Base-by-base conservation (phyloP, 2,113 vertebrate species). In the human region DNA sequence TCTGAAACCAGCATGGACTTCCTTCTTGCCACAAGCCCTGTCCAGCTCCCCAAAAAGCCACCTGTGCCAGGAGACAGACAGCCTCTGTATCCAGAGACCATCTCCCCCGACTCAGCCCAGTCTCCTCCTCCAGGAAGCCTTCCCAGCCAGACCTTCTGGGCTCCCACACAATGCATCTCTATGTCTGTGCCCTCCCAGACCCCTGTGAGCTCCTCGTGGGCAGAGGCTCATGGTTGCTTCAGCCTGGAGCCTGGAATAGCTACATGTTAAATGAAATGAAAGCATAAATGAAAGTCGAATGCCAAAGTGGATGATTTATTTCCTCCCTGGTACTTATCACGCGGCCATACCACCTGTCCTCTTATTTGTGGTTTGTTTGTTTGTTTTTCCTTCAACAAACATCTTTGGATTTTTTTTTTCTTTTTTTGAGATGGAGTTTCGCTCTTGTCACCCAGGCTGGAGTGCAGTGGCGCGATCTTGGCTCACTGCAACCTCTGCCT, bases 101-200 rank as follows among this genome's bases (percentile, higher is more conserved):
- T 27, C 40, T 70, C 18, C n/a, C n/a, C 45, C 2, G 20, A 25
- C 35, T 90, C 38, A 75, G 32, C 30, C 40, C 35, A n/a, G 75
- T 78, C 40, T 92, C 93, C 43, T 96, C 82, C 85, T 92, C 59
- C 35, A 94, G 57, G 48, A 93, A 93, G 70, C 48, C 93, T 82
- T 92, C 92, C 76, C 35, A 64, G 75, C n/a, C 75, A 84, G 94
- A 84, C 2, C 27, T 75, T 75, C 50, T 40, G 23, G 12, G 68
- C 50, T 83, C 35, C 76, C 30, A 40, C 4, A 68, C 20, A 45
- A 45, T 40, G 10, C 86, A 10, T 80, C 75, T 78, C 85, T 30
- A 7, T 57, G 35, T 59, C 57, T 78, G 20, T 84, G 50, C 73
- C 72, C 52, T 82, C 45, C 70, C 45, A 76, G 30, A 66, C 17